Evolutionary conservation across 2,113 vertebrate species (phyloP), one percentile per base, ranked within the genome.

Genomic region (Erythrocercus mccallii): DNA sequence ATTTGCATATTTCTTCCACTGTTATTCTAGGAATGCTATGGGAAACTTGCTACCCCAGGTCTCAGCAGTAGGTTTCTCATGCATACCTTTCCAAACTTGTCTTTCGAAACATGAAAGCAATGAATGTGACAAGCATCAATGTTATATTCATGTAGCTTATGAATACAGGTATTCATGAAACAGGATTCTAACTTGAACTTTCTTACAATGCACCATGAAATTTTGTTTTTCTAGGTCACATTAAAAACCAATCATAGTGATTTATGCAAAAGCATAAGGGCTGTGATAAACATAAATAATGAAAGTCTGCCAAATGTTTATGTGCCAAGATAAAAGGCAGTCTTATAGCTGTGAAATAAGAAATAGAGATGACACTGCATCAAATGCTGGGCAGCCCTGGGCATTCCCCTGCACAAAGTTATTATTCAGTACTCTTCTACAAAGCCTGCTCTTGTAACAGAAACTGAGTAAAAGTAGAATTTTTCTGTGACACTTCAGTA

Each of bases 1-100:
- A 96, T 97, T 97, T 97, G 94, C 96, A 97, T 97, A 94, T 94
- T 97, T 92, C 76, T 91, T 92, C 93, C 79, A 89, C 86, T 94
- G 88, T 90, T 82, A 96, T 96, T 94, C 90, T 74, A 95, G 93
- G 94, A 95, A 96, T 96, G 96, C 85, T 94, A 89, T 95, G 95
- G 91, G 96, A 96, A 97, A 96, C 88, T 95, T 74, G 64, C 71
- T 93, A 66, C 44, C 71, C 79, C 88, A 95, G 71, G 81, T 95
- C 92, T 94, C 95, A 84, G 92, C 68, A 66, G 92, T 72, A 77
- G 86, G 76, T 92, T 96, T 97, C 95, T 96, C 94, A 96, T 86
- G 95, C 86, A 82, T 96, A 96, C 94, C 92, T 94, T 93, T 87
- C 81, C 82, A 95, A 71, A 88, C 81, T 86, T 69, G 35, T 76